Conservation (phyloP, 2,113 vertebrate genomes). For the Alethe diademata region DNA sequence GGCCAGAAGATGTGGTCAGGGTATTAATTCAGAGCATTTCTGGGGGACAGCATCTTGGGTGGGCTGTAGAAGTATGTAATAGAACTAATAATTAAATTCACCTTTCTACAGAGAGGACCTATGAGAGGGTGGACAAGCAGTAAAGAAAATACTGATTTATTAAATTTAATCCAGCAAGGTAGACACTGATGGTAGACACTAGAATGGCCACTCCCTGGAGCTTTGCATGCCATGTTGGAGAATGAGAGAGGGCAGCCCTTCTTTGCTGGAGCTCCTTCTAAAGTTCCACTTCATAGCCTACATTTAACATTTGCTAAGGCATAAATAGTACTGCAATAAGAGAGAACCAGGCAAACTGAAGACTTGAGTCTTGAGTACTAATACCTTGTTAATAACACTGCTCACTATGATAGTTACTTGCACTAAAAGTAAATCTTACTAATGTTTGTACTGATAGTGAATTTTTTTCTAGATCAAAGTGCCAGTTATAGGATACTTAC, state of each 20-base stretch:
- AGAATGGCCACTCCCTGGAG: not conserved
- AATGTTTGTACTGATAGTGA: not conserved
- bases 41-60: not conserved
- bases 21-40: conserved; percentile 9
- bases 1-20: conserved; percentile 10
- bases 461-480: not conserved
- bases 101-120: not conserved
- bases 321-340: not conserved
- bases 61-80: not conserved
- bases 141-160: not conserved
- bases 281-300: not conserved
- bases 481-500: not conserved
- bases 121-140: not conserved
- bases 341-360: not conserved
- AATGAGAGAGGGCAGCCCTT: not conserved
- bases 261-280: not conserved
- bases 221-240: not conserved
- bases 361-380: not conserved
- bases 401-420: not conserved
- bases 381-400: not conserved
- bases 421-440: not conserved
- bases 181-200: not conserved
- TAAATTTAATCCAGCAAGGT: not conserved
- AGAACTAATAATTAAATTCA: not conserved
- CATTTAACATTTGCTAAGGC: not conserved